Percentiles rank a stretch among this genome's conserved stretches.
Evolutionary conservation across 2,888 invertebrate species (phyloP).

Genomic region (Cephus spinipes): DNA sequence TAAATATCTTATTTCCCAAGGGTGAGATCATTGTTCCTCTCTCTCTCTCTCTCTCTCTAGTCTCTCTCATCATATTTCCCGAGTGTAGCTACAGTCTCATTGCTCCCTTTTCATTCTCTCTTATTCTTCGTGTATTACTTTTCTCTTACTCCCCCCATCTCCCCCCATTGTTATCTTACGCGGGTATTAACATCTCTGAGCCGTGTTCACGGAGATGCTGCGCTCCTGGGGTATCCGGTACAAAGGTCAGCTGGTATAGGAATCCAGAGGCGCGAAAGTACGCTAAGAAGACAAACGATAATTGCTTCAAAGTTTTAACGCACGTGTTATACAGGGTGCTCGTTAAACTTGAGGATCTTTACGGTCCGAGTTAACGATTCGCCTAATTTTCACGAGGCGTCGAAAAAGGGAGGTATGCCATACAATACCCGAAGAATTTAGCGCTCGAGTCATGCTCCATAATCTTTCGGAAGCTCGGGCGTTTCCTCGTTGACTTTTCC

Average conservation of each 20-base stretch:
- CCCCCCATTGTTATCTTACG: neutral
- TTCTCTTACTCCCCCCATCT: neutral
- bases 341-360: constrained; percentile 4
- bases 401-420: neutral
- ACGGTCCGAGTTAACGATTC: constrained; percentile 4
- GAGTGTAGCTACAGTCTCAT: neutral
- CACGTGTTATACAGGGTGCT: constrained; percentile 12
- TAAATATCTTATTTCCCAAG: constrained; percentile 49
- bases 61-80: neutral
- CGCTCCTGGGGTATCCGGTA: neutral
- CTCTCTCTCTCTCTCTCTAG: constrained; percentile 5
- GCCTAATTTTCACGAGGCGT: constrained; percentile 5
- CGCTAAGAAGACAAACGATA: constrained; percentile 44
- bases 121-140: neutral
- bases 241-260: neutral
- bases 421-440: neutral
- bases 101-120: neutral
- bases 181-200: neutral
- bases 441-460: neutral
- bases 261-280: neutral
- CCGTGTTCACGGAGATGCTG: neutral
- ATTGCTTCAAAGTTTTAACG: constrained; percentile 43
- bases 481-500: neutral
- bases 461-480: neutral
- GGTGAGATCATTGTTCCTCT: constrained; percentile 36